phyloP scores from a whole-genome alignment of 2,113 vertebrate species.

The Reinhardtius hippoglossoides region DNA sequence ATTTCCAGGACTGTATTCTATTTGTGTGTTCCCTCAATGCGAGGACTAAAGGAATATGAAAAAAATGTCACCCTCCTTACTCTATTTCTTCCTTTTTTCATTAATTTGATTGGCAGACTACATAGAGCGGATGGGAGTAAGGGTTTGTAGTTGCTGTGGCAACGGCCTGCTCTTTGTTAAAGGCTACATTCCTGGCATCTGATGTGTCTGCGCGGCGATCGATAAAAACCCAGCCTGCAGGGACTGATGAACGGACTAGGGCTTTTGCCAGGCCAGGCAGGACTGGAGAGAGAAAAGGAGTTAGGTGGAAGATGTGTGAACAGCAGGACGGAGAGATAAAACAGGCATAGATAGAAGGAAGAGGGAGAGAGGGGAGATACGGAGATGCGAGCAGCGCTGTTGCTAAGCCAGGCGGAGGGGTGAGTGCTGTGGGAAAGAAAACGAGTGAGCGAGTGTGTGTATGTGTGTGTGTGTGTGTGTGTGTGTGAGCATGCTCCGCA shows the following conservation, averaged over 20 bases:
- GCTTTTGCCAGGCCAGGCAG: conserved; percentile 61
- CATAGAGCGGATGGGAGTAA: conserved; percentile 67
- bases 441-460: not conserved
- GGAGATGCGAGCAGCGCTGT: conserved; percentile 52
- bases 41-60: conserved; percentile 27
- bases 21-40: conserved; percentile 31
- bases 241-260: conserved; percentile 66
- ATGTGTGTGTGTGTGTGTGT: conserved; percentile 11
- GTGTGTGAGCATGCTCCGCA: not conserved
- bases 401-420: conserved; percentile 52
- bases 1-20: conserved; percentile 47
- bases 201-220: conserved; percentile 77
- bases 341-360: conserved; percentile 16
- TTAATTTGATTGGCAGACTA: conserved; percentile 79
- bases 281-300: conserved; percentile 45
- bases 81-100: conserved; percentile 48
- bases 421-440: conserved; percentile 49
- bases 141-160: conserved; percentile 81
- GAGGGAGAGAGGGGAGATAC: conserved; percentile 22
- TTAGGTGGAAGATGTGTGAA: conserved; percentile 57
- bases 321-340: conserved; percentile 57
- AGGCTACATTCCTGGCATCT: conserved; percentile 80
- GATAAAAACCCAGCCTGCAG: conserved; percentile 72
- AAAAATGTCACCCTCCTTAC: conserved; percentile 31
- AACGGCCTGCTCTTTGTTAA: conserved; percentile 81